Evolutionary conservation across 2,797 vertebrate genomes (phyloP).

Genomic region (Momotus momota): DNA sequence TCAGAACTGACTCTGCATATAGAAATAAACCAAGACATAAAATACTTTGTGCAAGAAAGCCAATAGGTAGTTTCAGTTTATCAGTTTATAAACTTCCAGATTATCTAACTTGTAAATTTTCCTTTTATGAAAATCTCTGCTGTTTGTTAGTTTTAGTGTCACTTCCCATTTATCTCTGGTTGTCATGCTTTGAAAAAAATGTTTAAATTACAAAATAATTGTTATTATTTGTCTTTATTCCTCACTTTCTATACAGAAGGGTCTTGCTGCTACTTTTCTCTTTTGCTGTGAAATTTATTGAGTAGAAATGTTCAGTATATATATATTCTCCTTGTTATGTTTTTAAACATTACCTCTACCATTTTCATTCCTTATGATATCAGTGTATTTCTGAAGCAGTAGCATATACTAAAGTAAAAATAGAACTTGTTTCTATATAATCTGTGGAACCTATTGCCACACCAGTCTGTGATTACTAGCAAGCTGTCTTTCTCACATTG

Average conservation of each 20-base stretch:
- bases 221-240: background rate
- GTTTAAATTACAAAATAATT: background rate
- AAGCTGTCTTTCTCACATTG: background rate
- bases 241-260: background rate
- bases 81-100: background rate
- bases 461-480: background rate
- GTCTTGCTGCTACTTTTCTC: background rate
- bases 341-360: background rate
- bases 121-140: background rate
- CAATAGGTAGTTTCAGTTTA: background rate
- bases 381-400: background rate
- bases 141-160: background rate
- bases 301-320: background rate
- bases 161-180: background rate
- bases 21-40: conserved; percentile 32
- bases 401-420: background rate
- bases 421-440: background rate
- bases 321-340: background rate
- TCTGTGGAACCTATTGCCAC: background rate
- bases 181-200: background rate
- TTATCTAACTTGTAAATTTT: background rate
- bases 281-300: background rate
- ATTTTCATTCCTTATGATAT: background rate
- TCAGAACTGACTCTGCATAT: conserved; percentile 68
- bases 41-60: background rate